phyloP scores from a whole-genome alignment of 2,888 invertebrate species.

The Carcina quercana region DNA sequence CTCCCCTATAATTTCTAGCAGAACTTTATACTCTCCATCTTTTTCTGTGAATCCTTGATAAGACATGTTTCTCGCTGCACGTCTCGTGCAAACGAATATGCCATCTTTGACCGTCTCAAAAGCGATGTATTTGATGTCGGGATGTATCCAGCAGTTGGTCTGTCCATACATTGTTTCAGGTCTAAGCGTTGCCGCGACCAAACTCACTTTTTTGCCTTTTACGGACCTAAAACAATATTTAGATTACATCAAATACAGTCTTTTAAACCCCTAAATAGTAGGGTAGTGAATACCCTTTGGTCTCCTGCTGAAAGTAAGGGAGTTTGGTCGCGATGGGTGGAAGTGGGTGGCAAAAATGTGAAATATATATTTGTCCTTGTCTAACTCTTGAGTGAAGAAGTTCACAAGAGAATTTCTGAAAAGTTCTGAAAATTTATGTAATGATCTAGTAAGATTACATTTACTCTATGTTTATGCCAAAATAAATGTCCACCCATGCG shows the following conservation, averaged over 20 bases:
- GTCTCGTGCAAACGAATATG: constrained; percentile 88
- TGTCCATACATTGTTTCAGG: constrained; percentile 99
- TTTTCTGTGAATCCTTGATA: constrained; percentile 92
- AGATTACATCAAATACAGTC: constrained; percentile 3
- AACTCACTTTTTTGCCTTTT: constrained; percentile 76
- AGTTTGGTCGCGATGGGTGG: too few species aligned
- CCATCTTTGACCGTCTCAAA: constrained; percentile 83
- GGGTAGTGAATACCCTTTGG: too few species aligned
- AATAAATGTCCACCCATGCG: too few species aligned
- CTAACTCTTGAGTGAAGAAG: too few species aligned
- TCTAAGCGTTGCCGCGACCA: constrained; percentile 97
- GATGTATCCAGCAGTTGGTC: constrained; percentile 98
- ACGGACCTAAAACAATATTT: constrained; percentile 64
- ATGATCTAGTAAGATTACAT: too few species aligned
- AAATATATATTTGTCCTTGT: too few species aligned
- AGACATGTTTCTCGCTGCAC: constrained; percentile 96
- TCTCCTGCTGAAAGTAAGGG: too few species aligned
- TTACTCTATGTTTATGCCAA: too few species aligned
- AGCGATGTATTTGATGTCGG: constrained; percentile 94
- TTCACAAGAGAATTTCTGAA: too few species aligned
- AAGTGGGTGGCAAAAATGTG: too few species aligned
- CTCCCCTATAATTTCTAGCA: constrained; percentile 81
- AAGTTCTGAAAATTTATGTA: too few species aligned
- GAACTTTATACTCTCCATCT: constrained; percentile 84
- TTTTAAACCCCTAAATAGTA: too few species aligned